These are phyloP conservation scores for Parnassius mnemosyne DNA, from an alignment of 2,888 invertebrate genomes.

Conservation along the genomic window DNA sequence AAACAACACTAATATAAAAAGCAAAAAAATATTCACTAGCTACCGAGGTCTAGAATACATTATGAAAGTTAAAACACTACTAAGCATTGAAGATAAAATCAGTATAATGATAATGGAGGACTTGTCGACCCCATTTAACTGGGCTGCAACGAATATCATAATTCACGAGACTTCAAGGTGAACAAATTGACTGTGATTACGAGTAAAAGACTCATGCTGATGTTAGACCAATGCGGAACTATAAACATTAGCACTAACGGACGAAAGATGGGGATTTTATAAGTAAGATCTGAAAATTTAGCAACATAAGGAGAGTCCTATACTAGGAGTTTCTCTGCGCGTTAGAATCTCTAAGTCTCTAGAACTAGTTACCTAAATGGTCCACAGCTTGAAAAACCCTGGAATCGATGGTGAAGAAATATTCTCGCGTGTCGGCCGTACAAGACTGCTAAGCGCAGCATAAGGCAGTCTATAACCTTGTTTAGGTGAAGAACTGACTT, in stretches of 20 bases:
- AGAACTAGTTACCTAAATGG: no score
- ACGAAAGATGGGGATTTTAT: neutral
- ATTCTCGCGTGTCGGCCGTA: no score
- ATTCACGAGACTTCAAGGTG: conserved; percentile 25
- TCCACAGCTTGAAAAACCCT: no score
- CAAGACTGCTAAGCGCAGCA: no score
- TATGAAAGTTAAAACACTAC: conserved; percentile 20
- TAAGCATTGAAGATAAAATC: conserved; percentile 26
- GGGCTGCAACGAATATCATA: conserved; percentile 27
- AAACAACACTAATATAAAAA: no score
- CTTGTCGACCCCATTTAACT: conserved; percentile 27
- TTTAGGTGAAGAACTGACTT: no score
- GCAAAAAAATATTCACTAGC: neutral
- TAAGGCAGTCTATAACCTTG: no score
- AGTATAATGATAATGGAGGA: conserved; percentile 25
- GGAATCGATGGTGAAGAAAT: no score
- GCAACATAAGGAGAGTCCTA: no score
- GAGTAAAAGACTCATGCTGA: conserved; percentile 14
- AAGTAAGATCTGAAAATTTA: no score
- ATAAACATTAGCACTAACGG: neutral
- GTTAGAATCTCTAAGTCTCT: no score
- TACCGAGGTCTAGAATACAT: conserved; percentile 6
- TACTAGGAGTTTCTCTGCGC: no score
- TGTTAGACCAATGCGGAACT: conserved; percentile 13
- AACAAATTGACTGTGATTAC: conserved; percentile 23